These are phyloP conservation scores for Lineus longissimus DNA, from an alignment of 1,140 invertebrate species.

Conservation along the genomic window DNA sequence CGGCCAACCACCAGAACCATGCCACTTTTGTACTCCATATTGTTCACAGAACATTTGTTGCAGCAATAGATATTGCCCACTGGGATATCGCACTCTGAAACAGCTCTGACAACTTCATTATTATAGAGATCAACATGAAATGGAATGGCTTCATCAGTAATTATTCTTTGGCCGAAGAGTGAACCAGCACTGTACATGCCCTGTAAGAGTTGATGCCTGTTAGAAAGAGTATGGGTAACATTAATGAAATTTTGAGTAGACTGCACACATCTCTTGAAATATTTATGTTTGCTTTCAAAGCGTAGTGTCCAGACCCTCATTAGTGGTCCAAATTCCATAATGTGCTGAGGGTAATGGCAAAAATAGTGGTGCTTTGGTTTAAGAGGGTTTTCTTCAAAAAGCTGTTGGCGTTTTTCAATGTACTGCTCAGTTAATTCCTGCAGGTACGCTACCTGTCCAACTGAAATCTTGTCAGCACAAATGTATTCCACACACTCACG, in stretches of 20 bases:
- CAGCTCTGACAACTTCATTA: neutral
- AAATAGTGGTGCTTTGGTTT: conserved; percentile 3
- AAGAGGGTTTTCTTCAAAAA: neutral
- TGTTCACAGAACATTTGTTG: neutral
- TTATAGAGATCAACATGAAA: conserved; percentile 1
- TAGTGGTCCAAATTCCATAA: neutral
- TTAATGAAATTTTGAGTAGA: conserved; percentile 4
- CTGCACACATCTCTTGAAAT: conserved; percentile 1
- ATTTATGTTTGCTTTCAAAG: conserved; percentile 2
- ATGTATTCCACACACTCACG: conserved; percentile 3
- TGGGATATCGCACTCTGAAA: neutral
- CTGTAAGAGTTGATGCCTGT: conserved; percentile 1
- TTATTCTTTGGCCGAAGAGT: neutral
- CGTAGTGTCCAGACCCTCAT: conserved; percentile 1
- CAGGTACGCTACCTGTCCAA: neutral
- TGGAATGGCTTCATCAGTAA: neutral
- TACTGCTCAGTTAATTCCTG: neutral
- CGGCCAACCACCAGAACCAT: neutral
- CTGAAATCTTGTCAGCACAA: neutral
- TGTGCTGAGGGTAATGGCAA: conserved; percentile 1
- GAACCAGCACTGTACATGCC: neutral
- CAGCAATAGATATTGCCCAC: neutral
- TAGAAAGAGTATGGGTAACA: neutral
- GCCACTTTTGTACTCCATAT: conserved; percentile 2
- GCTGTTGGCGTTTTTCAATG: neutral